phyloP scores from a whole-genome alignment of 2,797 vertebrate genomes.

The Helarctos malayanus region DNA sequence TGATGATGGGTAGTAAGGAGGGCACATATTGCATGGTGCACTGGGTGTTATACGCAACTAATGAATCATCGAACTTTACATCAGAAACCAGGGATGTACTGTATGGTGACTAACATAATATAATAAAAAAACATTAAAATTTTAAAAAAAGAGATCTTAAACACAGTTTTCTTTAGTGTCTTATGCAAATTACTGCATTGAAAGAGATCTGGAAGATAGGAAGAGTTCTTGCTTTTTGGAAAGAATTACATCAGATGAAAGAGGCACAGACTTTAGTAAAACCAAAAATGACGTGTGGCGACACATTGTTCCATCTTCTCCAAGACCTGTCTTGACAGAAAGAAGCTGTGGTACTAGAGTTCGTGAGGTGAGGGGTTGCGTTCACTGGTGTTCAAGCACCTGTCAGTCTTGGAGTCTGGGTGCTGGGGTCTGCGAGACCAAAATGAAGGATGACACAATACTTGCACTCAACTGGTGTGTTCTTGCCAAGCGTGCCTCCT shows the following conservation, averaged over 20 bases:
- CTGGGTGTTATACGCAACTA: too few relatives aligned
- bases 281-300: not conserved
- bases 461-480: not conserved
- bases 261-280: not conserved
- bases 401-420: not conserved
- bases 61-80: too few relatives aligned
- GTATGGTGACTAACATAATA: too few relatives aligned
- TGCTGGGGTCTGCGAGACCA: not conserved
- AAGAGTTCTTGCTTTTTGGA: conserved; percentile 16
- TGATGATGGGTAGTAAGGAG: too few relatives aligned
- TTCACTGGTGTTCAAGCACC: not conserved
- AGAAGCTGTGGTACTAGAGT: not conserved
- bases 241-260: conserved; percentile 26
- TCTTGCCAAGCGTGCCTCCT: not conserved
- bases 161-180: not conserved
- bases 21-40: too few relatives aligned
- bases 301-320: not conserved
- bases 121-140: too few relatives aligned
- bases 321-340: conserved; percentile 12
- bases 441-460: not conserved
- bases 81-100: too few relatives aligned
- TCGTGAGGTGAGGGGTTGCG: not conserved
- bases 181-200: conserved; percentile 1
- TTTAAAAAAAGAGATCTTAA: not conserved
- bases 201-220: conserved; percentile 29